phyloP scores from a whole-genome alignment of 2,888 invertebrate genomes.

The Torymus auratus region DNA sequence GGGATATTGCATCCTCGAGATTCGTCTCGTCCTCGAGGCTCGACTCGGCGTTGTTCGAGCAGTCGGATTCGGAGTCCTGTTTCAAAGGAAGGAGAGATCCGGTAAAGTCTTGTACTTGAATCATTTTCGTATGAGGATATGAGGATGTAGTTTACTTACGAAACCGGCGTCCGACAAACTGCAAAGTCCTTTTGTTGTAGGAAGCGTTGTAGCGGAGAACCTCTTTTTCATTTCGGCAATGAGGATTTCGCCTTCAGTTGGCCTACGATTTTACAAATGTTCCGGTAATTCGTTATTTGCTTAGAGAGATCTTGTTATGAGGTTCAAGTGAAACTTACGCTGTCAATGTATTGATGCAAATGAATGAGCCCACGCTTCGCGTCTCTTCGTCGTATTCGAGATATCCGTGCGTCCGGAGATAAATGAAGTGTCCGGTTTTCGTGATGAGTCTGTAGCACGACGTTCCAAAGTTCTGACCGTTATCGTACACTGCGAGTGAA shows the following conservation, averaged over 20 bases:
- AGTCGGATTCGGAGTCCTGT: slow-evolving; percentile 40
- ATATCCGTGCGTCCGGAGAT: slow-evolving; percentile 89
- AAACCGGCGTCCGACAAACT: slow-evolving; percentile 9
- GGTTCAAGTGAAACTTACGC: slow-evolving; percentile 72
- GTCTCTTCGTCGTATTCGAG: slow-evolving; percentile 88
- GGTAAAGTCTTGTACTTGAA: background rate
- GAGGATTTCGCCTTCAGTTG: slow-evolving; percentile 85
- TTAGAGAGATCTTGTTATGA: background rate
- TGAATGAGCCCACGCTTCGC: slow-evolving; percentile 89
- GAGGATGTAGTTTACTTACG: slow-evolving; percentile 23
- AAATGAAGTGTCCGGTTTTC: slow-evolving; percentile 90
- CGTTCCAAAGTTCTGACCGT: slow-evolving; percentile 88
- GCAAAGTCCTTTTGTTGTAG: background rate
- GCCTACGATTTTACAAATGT: slow-evolving; percentile 75
- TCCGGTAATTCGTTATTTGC: background rate
- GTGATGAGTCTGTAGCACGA: slow-evolving; percentile 91
- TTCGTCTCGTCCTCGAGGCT: slow-evolving; percentile 67
- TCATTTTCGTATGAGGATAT: background rate
- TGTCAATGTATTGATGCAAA: slow-evolving; percentile 89
- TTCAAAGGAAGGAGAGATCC: background rate
- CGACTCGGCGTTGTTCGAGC: background rate
- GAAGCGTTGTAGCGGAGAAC: slow-evolving; percentile 81
- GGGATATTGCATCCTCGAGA: slow-evolving; percentile 85
- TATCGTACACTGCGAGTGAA: slow-evolving; percentile 85
- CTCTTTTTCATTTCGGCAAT: slow-evolving; percentile 88